Conservation (phyloP, 2,113 vertebrate genomes). For the Nipponia nippon region DNA sequence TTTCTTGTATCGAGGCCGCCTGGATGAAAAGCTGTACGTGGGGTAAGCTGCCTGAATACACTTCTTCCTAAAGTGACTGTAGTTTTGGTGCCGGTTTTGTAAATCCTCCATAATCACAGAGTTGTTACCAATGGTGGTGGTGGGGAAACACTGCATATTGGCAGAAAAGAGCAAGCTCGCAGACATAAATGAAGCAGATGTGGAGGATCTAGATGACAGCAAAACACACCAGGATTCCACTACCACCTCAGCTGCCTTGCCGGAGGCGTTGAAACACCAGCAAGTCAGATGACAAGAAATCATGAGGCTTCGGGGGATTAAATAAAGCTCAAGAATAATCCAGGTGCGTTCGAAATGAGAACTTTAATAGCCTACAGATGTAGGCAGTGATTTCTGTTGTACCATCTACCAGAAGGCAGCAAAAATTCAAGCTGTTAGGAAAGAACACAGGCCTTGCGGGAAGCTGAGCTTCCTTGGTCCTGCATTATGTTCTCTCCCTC, state of each 20-base stretch:
- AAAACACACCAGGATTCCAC: not conserved
- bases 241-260: not conserved
- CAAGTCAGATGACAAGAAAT: not conserved
- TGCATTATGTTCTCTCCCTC: not conserved
- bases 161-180: not conserved
- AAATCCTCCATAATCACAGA: not conserved
- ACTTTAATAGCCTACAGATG: not conserved
- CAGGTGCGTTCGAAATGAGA: not conserved
- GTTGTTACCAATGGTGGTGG: not conserved
- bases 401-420: not conserved
- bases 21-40: not conserved
- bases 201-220: not conserved
- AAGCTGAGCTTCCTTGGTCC: not conserved
- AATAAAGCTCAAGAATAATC: constrained; percentile 25
- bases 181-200: rapidly evolving
- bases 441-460: not conserved
- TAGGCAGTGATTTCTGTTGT: not conserved
- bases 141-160: rapidly evolving
- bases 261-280: not conserved
- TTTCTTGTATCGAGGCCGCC: not conserved
- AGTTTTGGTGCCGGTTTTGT: not conserved
- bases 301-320: not conserved
- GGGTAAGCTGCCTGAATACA: not conserved
- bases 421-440: not conserved
- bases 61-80: not conserved